Conservation (phyloP, 2,797 vertebrate species). For the Philypnodon macrostomus region DNA sequence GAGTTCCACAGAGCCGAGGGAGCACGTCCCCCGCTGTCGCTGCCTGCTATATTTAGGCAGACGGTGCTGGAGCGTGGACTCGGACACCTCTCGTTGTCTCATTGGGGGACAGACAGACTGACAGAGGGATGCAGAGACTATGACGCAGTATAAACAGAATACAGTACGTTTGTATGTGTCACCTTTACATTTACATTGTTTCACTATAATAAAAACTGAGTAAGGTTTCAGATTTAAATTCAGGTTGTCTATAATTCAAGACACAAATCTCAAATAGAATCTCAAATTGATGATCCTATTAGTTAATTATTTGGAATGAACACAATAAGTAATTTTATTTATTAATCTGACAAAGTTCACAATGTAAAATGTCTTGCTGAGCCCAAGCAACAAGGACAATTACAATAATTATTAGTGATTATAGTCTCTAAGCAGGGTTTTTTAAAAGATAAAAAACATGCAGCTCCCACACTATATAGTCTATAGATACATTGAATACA, state of each 20-base stretch:
- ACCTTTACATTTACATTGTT: background rate
- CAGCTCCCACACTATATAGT: no score
- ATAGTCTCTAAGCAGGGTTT: no score
- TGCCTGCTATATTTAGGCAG: conserved; percentile 74
- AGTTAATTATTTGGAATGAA: no score
- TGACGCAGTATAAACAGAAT: conserved; percentile 22
- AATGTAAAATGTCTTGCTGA: no score
- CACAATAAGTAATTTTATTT: no score
- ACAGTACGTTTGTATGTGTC: conserved; percentile 15
- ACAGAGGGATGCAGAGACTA: conserved; percentile 28
- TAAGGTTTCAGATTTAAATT: background rate
- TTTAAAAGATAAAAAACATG: background rate
- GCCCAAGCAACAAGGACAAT: no score
- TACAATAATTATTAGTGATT: no score
- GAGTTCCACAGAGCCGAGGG: conserved; percentile 29
- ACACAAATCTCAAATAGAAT: no score
- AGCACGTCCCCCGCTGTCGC: conserved; percentile 57
- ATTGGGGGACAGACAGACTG: conserved; percentile 37
- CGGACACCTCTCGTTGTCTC: conserved; percentile 58
- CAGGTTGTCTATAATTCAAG: no score
- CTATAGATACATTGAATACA: conserved; percentile 56
- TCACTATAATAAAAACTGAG: no score
- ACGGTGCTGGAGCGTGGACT: conserved; percentile 60
- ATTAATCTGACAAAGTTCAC: no score
- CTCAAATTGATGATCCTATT: no score